Conservation (phyloP, 2,113 vertebrate genomes). For the Thomomys bottae region DNA sequence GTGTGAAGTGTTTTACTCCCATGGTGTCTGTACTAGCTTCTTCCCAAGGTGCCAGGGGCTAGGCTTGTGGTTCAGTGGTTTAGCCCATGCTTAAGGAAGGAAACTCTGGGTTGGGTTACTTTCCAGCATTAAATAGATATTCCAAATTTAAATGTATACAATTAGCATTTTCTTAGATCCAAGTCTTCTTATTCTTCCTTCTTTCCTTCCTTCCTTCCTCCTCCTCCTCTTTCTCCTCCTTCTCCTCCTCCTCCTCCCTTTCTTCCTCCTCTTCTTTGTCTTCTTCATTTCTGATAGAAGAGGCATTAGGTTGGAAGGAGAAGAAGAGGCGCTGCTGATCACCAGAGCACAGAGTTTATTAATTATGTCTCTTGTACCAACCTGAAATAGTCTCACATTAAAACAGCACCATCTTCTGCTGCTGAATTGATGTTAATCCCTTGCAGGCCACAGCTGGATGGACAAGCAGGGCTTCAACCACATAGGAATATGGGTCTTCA, state of each 20-base stretch:
- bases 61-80: neutral
- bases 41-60: slow-evolving; percentile 21
- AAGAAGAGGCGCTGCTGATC: slow-evolving; percentile 7
- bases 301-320: slow-evolving; percentile 35
- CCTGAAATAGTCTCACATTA: slow-evolving; percentile 58
- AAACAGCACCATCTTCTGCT: neutral
- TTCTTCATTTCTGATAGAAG: neutral
- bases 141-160: slow-evolving; percentile 63
- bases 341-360: slow-evolving; percentile 63
- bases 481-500: neutral
- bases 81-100: neutral
- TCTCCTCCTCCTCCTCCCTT: no score
- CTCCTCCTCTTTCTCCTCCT: no score
- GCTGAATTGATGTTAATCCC: slow-evolving; percentile 24
- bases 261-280: neutral
- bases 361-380: slow-evolving; percentile 58
- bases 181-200: neutral
- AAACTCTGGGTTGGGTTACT: neutral
- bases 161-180: slow-evolving; percentile 48
- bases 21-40: neutral
- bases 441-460: neutral
- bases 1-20: slow-evolving; percentile 10
- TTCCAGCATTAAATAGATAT: neutral
- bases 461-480: neutral
- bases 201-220: no score